Evolutionary conservation across 2,797 vertebrate species (phyloP).

Genomic region (Rhinatrema bivittatum): DNA sequence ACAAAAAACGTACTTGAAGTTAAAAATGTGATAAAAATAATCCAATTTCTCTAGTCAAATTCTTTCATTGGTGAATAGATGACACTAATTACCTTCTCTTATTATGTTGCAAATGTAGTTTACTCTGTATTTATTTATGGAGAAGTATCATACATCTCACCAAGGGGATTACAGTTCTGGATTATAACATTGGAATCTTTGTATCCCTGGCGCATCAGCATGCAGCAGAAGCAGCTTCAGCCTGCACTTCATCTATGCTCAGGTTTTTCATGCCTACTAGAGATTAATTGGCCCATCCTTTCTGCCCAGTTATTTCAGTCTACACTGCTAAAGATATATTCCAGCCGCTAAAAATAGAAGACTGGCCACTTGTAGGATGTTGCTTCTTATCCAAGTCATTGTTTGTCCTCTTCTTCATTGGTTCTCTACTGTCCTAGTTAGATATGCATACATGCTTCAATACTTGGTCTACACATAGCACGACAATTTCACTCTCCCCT

Average conservation of each 20-base stretch:
- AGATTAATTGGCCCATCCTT: no score
- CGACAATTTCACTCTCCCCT: no score
- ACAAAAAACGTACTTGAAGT: conserved; percentile 90
- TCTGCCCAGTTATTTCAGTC: no score
- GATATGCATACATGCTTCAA: no score
- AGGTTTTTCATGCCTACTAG: conserved; percentile 12
- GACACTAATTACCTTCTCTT: conserved; percentile 95
- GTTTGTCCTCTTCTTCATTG: no score
- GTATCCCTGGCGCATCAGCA: conserved; percentile 45
- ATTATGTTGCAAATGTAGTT: conserved; percentile 84
- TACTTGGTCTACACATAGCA: no score
- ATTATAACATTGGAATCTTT: conserved; percentile 55
- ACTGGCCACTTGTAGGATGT: no score
- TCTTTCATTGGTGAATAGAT: conserved; percentile 90
- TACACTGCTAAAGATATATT: no score
- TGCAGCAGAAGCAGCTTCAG: conserved; percentile 39
- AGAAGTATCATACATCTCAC: conserved; percentile 56
- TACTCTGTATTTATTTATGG: conserved; percentile 85
- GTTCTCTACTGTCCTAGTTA: no score
- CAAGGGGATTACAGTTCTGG: conserved; percentile 38
- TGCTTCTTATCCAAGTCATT: no score
- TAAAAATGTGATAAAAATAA: conserved; percentile 97
- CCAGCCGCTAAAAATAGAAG: no score
- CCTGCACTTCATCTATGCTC: conserved; percentile 32
- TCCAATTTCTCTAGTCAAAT: conserved; percentile 82